Base-by-base conservation (phyloP, 2,113 vertebrate species). In the Capreolus pygargus region DNA sequence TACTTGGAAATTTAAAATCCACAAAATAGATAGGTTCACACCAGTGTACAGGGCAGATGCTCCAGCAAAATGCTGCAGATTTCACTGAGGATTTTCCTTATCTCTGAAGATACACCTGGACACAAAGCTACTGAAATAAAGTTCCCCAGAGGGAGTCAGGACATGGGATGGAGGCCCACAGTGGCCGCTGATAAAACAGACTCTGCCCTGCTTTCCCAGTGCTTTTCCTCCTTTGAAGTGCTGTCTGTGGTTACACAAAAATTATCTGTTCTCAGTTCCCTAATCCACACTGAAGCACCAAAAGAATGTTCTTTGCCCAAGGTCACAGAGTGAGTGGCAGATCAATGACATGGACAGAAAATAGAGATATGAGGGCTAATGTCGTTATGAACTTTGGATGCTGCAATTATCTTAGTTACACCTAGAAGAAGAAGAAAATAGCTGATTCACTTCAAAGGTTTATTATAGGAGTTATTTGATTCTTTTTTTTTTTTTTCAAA, bases 41-140 rank as follows among this genome's bases (percentile, higher is more conserved):
- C 45, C 52, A 57, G 12, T 45, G 33, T 33, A 61, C 9, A 83
- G 57, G n/a, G 81, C 39, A 85, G 30, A 82, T 78, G 8, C 13
- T 57, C 57, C 25, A 90, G 52, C 1, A 36, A 76, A 81, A 7
- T 45, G 23, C 25, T 55, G 10, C 36, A 74, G 76, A 64, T 7
- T 61, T 92, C 64, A 30, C 30, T 4, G 25, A 16, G 11, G 4
- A 11, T 13, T n/a, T 58, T 85, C 10, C 21, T 92, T 97, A 85
- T 95, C 85, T 82, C 47, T 95, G 60, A 91, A 89, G 78, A 36
- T 92, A 90, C 1, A 95, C 79, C 78, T 93, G 79, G 52, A 8
- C 89, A 28, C 39, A 45, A 2, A 91, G 27, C n/a, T 79, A 50
- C 60, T 17, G 6, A 93, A 89, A 64, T 45, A 36, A 74, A 84